Percentiles rank a stretch among this genome's conserved stretches.
Conservation (phyloP, 1,140 invertebrate species). For the fruit fly (Drosophila melanogaster) region DNA sequence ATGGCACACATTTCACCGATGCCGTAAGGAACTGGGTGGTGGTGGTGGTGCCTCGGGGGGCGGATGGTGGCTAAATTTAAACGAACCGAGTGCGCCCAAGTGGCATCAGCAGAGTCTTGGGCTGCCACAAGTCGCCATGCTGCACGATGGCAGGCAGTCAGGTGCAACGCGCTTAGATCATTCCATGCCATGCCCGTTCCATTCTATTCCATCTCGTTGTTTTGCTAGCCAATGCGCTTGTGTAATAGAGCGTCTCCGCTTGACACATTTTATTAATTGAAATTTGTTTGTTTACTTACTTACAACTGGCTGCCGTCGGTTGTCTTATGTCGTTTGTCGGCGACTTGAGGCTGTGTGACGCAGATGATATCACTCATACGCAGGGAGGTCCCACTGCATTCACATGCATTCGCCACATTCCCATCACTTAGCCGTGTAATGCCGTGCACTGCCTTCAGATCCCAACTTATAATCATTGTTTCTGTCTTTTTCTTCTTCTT, state of each 20-base stretch:
- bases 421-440: conserved; percentile 15
- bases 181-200: conserved; percentile 4
- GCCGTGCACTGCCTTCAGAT: not conserved
- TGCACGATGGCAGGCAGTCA: conserved; percentile 42
- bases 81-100: conserved; percentile 49
- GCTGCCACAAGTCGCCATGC: conserved; percentile 28
- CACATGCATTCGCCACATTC: conserved; percentile 3
- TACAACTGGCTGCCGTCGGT: conserved; percentile 5
- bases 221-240: conserved; percentile 32
- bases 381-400: conserved; percentile 10
- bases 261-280: conserved; percentile 82
- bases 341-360: conserved; percentile 22
- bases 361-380: conserved; percentile 30
- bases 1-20: conserved; percentile 57
- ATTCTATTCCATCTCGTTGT: not conserved
- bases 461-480: conserved; percentile 42
- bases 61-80: conserved; percentile 60
- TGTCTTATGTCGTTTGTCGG: not conserved
- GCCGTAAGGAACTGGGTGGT: not conserved
- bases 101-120: conserved; percentile 47
- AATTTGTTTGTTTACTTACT: conserved; percentile 72
- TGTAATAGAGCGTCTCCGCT: conserved; percentile 74
- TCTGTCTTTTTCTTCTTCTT: conserved; percentile 43
- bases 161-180: conserved; percentile 56
- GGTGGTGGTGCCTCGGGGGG: not conserved